Percentiles rank a stretch among this genome's conserved stretches.
Conservation (phyloP, 2,113 vertebrate genomes). For the Synchiropus splendidus region DNA sequence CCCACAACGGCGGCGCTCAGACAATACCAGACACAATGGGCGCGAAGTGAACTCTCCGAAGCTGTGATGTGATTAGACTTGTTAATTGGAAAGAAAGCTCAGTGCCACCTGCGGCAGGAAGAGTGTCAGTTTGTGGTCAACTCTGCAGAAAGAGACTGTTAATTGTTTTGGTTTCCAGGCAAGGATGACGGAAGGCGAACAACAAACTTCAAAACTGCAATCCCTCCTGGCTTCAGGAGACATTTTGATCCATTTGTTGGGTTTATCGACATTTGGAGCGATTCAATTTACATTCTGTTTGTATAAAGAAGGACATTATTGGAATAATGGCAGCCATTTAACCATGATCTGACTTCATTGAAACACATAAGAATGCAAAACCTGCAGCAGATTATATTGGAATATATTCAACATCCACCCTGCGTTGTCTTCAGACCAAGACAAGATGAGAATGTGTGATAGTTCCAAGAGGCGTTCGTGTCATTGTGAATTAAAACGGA, state of each 20-base stretch:
- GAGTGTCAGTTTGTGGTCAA: slow-evolving; percentile 42
- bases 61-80: slow-evolving; percentile 50
- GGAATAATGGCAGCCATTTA: slow-evolving; percentile 16
- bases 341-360: slow-evolving; percentile 11
- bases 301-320: slow-evolving; percentile 12
- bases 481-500: slow-evolving; percentile 34
- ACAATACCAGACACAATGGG: slow-evolving; percentile 13
- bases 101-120: slow-evolving; percentile 41
- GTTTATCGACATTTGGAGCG: slow-evolving; percentile 17
- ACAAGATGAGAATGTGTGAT: no score
- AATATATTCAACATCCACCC: slow-evolving; percentile 18
- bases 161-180: slow-evolving; percentile 43
- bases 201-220: slow-evolving; percentile 16
- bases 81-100: slow-evolving; percentile 47
- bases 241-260: slow-evolving; percentile 12
- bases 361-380: slow-evolving; percentile 3
- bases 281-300: slow-evolving; percentile 16
- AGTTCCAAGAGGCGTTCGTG: slow-evolving; percentile 13
- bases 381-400: slow-evolving; percentile 9
- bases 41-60: slow-evolving; percentile 27
- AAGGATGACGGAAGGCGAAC: slow-evolving; percentile 3
- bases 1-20: slow-evolving; percentile 6
- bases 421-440: no score
- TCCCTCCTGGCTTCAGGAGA: slow-evolving; percentile 9
- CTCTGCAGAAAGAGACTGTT: slow-evolving; percentile 31